Conservation (phyloP, 2,113 vertebrate genomes). For the Haemorhous mexicanus region DNA sequence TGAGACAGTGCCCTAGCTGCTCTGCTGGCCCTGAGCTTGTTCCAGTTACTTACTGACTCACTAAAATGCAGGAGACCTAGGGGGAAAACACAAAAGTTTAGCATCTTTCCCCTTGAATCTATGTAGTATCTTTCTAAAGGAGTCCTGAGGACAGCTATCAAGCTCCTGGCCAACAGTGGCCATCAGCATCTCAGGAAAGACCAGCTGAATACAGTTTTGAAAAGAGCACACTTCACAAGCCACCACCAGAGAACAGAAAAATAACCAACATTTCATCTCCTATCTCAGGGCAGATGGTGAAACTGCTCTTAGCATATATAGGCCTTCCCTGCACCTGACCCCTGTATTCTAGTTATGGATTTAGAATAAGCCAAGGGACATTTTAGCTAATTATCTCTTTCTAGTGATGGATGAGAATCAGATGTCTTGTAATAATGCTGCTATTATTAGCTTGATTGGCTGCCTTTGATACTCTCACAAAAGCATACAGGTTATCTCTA, state of each 20-base stretch:
- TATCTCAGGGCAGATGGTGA: not conserved
- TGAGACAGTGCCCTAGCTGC: not conserved
- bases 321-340: not conserved
- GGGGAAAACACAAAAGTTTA: not conserved
- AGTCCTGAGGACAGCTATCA: not conserved
- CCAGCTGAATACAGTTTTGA: not conserved
- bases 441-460: conserved; percentile 27
- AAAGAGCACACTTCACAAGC: not conserved
- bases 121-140: not conserved
- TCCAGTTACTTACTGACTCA: not conserved
- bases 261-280: not conserved
- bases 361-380: not conserved
- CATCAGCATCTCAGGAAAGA: not conserved
- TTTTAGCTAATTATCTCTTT: not conserved
- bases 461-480: conserved; percentile 12
- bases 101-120: not conserved
- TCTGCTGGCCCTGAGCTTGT: not conserved
- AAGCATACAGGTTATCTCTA: conserved; percentile 19
- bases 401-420: conserved; percentile 31
- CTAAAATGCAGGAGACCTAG: not conserved
- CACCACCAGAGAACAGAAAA: not conserved
- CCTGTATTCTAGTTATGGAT: not conserved
- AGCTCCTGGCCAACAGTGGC: not conserved
- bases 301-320: not conserved
- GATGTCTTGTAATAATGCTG: not conserved